Evolutionary conservation across 2,888 invertebrate species (phyloP).

Genomic region (Temnothorax rugatulus): DNA sequence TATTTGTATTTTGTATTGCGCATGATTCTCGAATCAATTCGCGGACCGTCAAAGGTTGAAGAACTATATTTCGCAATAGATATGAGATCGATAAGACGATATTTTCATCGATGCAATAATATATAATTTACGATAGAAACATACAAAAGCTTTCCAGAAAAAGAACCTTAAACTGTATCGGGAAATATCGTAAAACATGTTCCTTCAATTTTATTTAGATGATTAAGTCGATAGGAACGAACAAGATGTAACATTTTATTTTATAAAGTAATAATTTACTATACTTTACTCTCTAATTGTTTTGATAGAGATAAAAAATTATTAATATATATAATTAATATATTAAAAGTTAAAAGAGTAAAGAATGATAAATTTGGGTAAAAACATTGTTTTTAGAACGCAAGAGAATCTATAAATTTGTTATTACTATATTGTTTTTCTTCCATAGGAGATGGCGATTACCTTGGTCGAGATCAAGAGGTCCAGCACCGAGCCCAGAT

Average conservation of each 20-base stretch:
- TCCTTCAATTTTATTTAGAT: neutral
- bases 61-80: neutral
- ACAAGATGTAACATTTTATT: neutral
- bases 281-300: neutral
- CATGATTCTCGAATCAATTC: constrained; percentile 7
- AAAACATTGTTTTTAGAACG: neutral
- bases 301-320: neutral
- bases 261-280: constrained; percentile 24
- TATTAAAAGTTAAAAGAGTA: neutral
- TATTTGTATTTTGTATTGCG: constrained; percentile 1
- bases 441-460: constrained; percentile 84
- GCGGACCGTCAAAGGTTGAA: neutral
- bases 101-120: neutral
- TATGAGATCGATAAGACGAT: neutral
- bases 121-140: neutral
- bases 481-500: constrained; percentile 88
- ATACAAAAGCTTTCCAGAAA: neutral
- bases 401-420: neutral
- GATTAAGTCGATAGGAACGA: neutral
- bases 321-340: neutral
- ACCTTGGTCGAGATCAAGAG: constrained; percentile 86
- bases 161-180: neutral
- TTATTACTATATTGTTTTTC: neutral
- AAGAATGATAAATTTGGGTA: neutral
- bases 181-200: neutral